Evolutionary conservation across 2,113 vertebrate species (phyloP), one percentile per base, ranked within the genome.

Genomic region (Phyllostomus hastatus): DNA sequence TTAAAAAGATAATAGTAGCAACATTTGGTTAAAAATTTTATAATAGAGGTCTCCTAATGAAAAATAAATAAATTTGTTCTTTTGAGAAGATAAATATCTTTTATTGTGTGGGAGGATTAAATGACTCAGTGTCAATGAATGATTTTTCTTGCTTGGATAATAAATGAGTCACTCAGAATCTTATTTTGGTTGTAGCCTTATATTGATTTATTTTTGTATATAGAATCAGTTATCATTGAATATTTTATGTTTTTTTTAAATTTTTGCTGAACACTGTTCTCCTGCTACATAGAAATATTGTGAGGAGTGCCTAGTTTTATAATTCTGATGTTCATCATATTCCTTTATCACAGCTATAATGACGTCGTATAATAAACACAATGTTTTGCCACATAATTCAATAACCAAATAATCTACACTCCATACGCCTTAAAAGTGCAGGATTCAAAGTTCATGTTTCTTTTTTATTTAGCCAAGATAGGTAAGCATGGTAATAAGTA

Each of bases 151-250:
- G 8, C 22, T 84, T 92, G 5, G 7, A 19, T 94, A 82, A 69
- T 9, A 48, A 43, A n/a, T 41, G 48, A 91, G 19, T 1, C 31
- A 54, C 33, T 73, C 5, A 35, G 54, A 73, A 87, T 69, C 22
- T 93, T 69, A 90, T 90, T 90, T 88, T 59, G n/a, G 33, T 69
- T 57, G 5, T 2, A 66, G 19, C 3, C 7, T 84, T 28, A 80
- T 66, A 92, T 61, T 90, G 33, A 50, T 78, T 94, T 83, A 48
- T 66, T 82, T 95, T 93, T 91, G 12, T 79, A 6, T 85, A 64
- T 83, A 89, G 50, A 91, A 73, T 52, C 16, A 54, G 2, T 46
- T 15, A 86, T 76, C 2, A 16, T 75, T 7, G 35, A 19, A 79
- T 94, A 75, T 67, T 90, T 91, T 31, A 4, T 59, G 22, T 66